Evolutionary conservation across 2,888 invertebrate genomes (phyloP).

Genomic region (Paralinhomoeus sp.): DNA sequence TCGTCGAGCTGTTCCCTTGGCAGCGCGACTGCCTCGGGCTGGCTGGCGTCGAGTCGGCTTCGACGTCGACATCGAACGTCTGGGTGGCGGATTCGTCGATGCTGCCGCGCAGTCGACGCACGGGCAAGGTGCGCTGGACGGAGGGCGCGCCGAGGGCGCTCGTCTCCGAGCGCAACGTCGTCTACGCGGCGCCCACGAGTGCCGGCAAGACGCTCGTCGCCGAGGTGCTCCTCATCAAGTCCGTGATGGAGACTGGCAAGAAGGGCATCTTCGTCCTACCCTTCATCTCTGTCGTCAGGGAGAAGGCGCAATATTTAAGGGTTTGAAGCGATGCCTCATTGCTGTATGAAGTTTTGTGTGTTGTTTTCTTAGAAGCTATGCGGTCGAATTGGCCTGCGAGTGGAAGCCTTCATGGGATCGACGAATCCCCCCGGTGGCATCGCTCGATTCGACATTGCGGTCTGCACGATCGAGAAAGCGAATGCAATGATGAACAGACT

Average conservation of each 20-base stretch:
- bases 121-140: too few species aligned
- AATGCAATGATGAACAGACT: conserved; percentile 65
- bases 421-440: conserved; percentile 67
- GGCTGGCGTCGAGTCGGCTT: background rate
- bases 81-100: too few species aligned
- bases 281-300: conserved; percentile 83
- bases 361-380: conserved; percentile 44
- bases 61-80: too few species aligned
- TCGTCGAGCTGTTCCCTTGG: conserved; percentile 10
- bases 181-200: conserved; percentile 91
- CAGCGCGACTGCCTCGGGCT: conserved; percentile 6
- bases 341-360: too few species aligned
- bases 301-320: conserved; percentile 79
- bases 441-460: conserved; percentile 58
- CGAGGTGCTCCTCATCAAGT: conserved; percentile 71
- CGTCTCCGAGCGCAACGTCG: conserved; percentile 14
- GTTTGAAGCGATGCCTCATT: conserved; percentile 25
- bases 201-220: conserved; percentile 89
- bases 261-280: conserved; percentile 82
- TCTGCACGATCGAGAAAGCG: conserved; percentile 95
- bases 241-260: conserved; percentile 46
- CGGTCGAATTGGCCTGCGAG: conserved; percentile 54
- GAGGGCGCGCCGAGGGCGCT: too few species aligned
- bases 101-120: too few species aligned
- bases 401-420: conserved; percentile 88